Evolutionary conservation across 2,888 invertebrate genomes (phyloP).

Genomic region (Cerastis rubricosa): DNA sequence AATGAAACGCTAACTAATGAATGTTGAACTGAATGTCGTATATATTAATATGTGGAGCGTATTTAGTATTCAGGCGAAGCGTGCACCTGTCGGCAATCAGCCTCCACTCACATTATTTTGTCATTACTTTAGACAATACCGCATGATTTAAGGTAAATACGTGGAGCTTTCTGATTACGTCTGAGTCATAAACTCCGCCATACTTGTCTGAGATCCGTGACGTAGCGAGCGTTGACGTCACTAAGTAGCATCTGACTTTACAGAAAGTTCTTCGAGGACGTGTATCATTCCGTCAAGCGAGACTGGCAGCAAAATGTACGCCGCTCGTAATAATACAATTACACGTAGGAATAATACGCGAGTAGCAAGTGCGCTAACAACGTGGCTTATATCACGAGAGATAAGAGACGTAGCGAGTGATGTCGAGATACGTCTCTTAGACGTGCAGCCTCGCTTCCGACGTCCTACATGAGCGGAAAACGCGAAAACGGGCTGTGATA

Average conservation of each 20-base stretch:
- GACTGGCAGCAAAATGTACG: slow-evolving; percentile 38
- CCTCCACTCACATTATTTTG: slow-evolving; percentile 80
- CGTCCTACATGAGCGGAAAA: slow-evolving; percentile 33
- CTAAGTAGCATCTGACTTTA: slow-evolving; percentile 41
- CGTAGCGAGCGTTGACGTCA: slow-evolving; percentile 29
- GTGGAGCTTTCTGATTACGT: slow-evolving; percentile 69
- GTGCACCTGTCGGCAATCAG: slow-evolving; percentile 83
- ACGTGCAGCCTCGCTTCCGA: slow-evolving; percentile 22
- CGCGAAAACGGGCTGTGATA: slow-evolving; percentile 14
- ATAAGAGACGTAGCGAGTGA: slow-evolving; percentile 56
- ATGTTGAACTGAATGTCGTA: slow-evolving; percentile 71
- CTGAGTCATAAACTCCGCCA: slow-evolving; percentile 59
- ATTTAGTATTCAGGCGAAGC: slow-evolving; percentile 80
- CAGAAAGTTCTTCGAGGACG: slow-evolving; percentile 34
- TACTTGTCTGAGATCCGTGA: slow-evolving; percentile 37
- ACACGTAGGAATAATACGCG: slow-evolving; percentile 51
- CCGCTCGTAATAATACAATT: slow-evolving; percentile 56
- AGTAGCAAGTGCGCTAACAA: slow-evolving; percentile 54
- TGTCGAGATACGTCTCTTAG: slow-evolving; percentile 40
- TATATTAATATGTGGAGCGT: slow-evolving; percentile 68
- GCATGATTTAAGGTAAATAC: slow-evolving; percentile 77
- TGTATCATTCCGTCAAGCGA: slow-evolving; percentile 40
- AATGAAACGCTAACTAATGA: slow-evolving; percentile 77
- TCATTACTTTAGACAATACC: slow-evolving; percentile 81
- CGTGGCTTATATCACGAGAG: slow-evolving; percentile 55